Conservation (phyloP, 2,113 vertebrate species). For the Sturnira hondurensis region DNA sequence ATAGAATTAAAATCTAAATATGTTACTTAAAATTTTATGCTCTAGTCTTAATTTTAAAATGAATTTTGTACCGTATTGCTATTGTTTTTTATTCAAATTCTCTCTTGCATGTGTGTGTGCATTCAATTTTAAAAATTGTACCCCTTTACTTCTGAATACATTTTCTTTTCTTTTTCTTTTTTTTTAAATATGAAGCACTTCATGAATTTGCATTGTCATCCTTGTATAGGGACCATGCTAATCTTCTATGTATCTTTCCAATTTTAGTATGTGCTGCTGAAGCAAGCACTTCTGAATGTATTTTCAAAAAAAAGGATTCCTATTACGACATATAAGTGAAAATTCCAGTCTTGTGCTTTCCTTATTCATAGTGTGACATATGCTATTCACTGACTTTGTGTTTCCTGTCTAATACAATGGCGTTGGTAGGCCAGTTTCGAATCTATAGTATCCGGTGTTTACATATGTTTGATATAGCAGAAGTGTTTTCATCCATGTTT, state of each 20-base stretch:
- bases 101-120: background rate
- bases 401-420: background rate
- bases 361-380: background rate
- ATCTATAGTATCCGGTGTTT: background rate
- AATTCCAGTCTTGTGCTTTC: background rate
- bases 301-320: background rate
- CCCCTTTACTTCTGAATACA: background rate
- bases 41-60: constrained; percentile 1
- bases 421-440: background rate
- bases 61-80: background rate
- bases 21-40: background rate
- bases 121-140: background rate
- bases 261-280: too few species aligned
- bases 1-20: background rate
- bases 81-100: background rate
- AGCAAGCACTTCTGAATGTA: background rate
- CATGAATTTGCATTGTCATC: too few species aligned
- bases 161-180: background rate
- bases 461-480: background rate
- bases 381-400: background rate
- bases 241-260: too few species aligned
- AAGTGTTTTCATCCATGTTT: background rate
- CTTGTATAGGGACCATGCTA: too few species aligned
- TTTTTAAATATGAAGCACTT: too few species aligned
- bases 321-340: background rate